Conservation (phyloP, 2,888 invertebrate genomes). For the Eupelmus urozonus region DNA sequence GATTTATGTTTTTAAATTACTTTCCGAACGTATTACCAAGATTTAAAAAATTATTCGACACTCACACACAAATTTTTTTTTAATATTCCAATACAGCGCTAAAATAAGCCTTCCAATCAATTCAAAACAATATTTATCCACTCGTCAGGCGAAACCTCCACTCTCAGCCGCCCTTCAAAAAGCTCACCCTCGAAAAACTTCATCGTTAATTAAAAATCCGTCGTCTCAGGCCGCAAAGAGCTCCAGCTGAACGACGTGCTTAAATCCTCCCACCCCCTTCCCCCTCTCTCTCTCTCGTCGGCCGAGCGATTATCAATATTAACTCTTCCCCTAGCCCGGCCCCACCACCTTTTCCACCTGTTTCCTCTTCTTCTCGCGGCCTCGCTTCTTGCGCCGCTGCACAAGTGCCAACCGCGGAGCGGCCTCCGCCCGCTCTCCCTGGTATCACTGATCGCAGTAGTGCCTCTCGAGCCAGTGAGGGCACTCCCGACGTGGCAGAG, state of each 20-base stretch:
- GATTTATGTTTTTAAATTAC: too few relatives aligned
- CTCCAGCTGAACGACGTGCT: background rate
- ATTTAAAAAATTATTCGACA: too few relatives aligned
- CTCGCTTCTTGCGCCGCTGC: slow-evolving; percentile 56
- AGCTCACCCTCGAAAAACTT: background rate
- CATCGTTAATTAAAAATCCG: slow-evolving; percentile 28
- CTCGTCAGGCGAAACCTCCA: too few relatives aligned
- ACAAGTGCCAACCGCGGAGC: slow-evolving; percentile 69
- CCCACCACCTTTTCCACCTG: slow-evolving; percentile 68
- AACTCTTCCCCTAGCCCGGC: slow-evolving; percentile 64
- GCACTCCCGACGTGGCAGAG: slow-evolving; percentile 75
- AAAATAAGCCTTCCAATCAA: too few relatives aligned
- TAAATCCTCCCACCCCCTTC: slow-evolving; percentile 5
- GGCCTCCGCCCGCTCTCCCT: slow-evolving; percentile 59
- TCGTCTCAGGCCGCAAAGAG: background rate
- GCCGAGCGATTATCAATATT: slow-evolving; percentile 74
- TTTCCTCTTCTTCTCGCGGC: slow-evolving; percentile 66
- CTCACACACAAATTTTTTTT: too few relatives aligned
- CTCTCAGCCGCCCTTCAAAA: too few relatives aligned
- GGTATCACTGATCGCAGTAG: slow-evolving; percentile 77
- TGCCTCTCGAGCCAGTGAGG: slow-evolving; percentile 73
- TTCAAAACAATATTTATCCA: too few relatives aligned
- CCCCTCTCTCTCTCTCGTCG: slow-evolving; percentile 15
- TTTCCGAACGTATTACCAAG: too few relatives aligned
- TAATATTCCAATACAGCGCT: too few relatives aligned